A percentile compares a stretch with the other conserved stretches of the same genome.
phyloP scores from a whole-genome alignment of 2,113 vertebrate species.

The Scomber scombrus region DNA sequence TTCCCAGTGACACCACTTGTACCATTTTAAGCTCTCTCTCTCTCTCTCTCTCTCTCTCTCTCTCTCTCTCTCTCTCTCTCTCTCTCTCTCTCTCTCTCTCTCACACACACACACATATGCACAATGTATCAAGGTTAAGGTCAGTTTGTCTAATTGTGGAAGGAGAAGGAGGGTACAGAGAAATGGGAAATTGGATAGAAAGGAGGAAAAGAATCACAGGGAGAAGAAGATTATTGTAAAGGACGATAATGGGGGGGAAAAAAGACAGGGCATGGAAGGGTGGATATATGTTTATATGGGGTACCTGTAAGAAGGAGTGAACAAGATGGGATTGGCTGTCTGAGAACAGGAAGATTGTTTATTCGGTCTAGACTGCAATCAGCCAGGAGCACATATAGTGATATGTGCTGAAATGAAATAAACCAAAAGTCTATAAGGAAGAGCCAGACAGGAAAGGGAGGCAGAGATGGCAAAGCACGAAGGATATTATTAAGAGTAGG shows the following conservation, averaged over 20 bases:
- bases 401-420: constrained; percentile 38
- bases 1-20: constrained; percentile 34
- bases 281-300: constrained; percentile 1
- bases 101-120: background rate
- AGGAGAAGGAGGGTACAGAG: constrained; percentile 6
- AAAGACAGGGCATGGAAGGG: background rate
- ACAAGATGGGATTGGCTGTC: constrained; percentile 3
- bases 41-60: background rate
- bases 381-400: background rate
- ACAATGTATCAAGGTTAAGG: constrained; percentile 49
- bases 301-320: constrained; percentile 6
- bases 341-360: constrained; percentile 7
- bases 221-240: constrained; percentile 1
- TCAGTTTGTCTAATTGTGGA: constrained; percentile 41
- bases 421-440: background rate
- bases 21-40: constrained; percentile 28
- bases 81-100: background rate
- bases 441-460: constrained; percentile 13
- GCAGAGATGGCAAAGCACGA: constrained; percentile 42
- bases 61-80: background rate
- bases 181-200: constrained; percentile 17
- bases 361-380: constrained; percentile 18
- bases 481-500: constrained; percentile 59
- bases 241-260: background rate
- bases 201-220: background rate